Conservation (phyloP, 2,113 vertebrate genomes). For the Myotis lucifugus region DNA sequence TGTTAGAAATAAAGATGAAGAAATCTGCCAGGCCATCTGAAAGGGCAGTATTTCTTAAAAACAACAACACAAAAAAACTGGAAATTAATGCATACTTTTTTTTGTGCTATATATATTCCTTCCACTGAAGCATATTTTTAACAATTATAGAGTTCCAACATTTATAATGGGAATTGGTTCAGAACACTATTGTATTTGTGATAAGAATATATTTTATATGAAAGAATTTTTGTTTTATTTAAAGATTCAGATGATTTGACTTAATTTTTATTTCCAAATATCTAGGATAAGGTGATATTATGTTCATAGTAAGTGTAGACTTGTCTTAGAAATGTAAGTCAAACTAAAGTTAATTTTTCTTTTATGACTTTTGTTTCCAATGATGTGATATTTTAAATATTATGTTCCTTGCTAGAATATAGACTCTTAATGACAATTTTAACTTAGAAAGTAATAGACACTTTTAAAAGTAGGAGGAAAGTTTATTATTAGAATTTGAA, state of each 20-base stretch:
- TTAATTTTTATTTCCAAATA: constrained; percentile 35
- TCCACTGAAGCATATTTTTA: constrained; percentile 37
- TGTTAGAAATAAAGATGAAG: constrained; percentile 32
- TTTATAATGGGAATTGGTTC: constrained; percentile 12
- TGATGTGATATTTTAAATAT: background rate
- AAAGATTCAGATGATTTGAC: background rate
- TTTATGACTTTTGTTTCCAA: background rate
- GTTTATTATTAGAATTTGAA: background rate
- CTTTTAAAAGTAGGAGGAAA: background rate
- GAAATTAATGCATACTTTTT: background rate
- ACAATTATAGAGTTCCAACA: background rate
- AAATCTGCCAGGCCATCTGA: background rate
- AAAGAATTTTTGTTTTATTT: constrained; percentile 5
- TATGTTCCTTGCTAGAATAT: background rate
- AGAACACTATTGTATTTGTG: constrained; percentile 18
- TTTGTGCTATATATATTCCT: background rate
- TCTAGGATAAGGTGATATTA: background rate
- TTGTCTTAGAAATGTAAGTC: background rate
- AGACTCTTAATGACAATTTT: background rate
- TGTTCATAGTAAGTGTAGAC: background rate
- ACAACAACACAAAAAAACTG: background rate
- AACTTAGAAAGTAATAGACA: background rate
- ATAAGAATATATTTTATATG: background rate
- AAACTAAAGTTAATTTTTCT: background rate
- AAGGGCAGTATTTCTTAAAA: background rate